Percentiles rank a stretch among this genome's conserved stretches.
phyloP scores from a whole-genome alignment of 1,140 invertebrate genomes.

The Doryteuthis pealeii region DNA sequence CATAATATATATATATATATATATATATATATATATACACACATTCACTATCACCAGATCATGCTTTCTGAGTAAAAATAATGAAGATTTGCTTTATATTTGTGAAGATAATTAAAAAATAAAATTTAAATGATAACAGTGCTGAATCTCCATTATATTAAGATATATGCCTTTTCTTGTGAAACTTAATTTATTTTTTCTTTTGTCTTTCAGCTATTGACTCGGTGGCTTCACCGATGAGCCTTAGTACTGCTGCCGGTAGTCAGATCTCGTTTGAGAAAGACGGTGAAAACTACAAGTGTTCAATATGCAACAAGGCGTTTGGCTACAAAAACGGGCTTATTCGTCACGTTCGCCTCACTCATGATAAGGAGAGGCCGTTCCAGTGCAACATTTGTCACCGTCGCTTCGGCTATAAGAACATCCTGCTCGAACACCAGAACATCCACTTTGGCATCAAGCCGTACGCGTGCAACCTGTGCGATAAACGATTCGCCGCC shows the following conservation, averaged over 20 bases:
- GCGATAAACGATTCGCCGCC: slow-evolving; percentile 51
- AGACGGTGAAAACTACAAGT: slow-evolving; percentile 33
- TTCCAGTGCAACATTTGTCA: slow-evolving; percentile 50
- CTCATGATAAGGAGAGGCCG: slow-evolving; percentile 49
- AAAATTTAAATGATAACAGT: no score
- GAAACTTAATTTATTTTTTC: neutral
- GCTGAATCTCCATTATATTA: no score
- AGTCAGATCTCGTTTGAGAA: slow-evolving; percentile 31
- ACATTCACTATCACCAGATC: no score
- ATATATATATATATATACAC: no score
- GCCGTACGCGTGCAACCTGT: slow-evolving; percentile 50
- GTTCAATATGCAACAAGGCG: slow-evolving; percentile 40
- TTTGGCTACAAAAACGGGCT: slow-evolving; percentile 48
- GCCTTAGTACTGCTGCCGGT: slow-evolving; percentile 13
- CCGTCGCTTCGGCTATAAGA: slow-evolving; percentile 45
- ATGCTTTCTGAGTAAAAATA: no score
- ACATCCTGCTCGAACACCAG: slow-evolving; percentile 50
- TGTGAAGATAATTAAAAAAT: no score
- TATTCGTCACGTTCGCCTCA: slow-evolving; percentile 45
- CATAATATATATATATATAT: no score
- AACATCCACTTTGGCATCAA: slow-evolving; percentile 54
- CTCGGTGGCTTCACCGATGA: neutral
- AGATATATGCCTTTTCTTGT: no score
- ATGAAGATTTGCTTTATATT: no score
- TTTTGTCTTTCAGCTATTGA: neutral